Conservation (phyloP, 2,888 invertebrate species). For the Ectemnius continuus region DNA sequence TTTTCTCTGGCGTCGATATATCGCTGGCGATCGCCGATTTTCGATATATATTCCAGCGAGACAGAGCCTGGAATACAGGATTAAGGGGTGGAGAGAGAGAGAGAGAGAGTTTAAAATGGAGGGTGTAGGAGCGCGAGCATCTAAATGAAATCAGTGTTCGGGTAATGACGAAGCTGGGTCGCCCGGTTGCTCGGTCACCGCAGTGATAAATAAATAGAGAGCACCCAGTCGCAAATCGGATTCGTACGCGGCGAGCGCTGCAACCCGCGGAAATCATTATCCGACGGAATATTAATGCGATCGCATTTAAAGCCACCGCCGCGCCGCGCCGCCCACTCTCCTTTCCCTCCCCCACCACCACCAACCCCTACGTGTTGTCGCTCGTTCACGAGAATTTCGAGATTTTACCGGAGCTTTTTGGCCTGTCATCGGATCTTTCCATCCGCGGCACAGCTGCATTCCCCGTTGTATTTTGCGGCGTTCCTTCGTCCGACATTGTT, state of each 20-base stretch:
- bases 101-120: slow-evolving; percentile 2
- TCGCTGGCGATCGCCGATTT: background rate
- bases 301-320: background rate
- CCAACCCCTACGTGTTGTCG: too few relatives aligned
- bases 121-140: slow-evolving; percentile 9
- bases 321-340: background rate
- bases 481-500: too few relatives aligned
- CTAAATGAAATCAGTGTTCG: slow-evolving; percentile 30
- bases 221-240: background rate
- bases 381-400: slow-evolving; percentile 1
- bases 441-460: too few relatives aligned
- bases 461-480: too few relatives aligned
- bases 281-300: slow-evolving; percentile 21
- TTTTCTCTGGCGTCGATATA: slow-evolving; percentile 6
- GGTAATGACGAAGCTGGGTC: slow-evolving; percentile 12
- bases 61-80: background rate
- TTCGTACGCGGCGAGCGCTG: background rate
- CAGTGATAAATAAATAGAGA: slow-evolving; percentile 31
- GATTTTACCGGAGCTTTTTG: background rate
- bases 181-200: background rate
- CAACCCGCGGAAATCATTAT: slow-evolving; percentile 29
- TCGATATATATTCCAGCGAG: too few relatives aligned
- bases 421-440: too few relatives aligned
- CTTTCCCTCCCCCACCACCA: too few relatives aligned
- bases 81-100: background rate